These are phyloP conservation scores for Drosophila antonietae DNA, from an alignment of 2,888 invertebrate species.

Conservation along the genomic window DNA sequence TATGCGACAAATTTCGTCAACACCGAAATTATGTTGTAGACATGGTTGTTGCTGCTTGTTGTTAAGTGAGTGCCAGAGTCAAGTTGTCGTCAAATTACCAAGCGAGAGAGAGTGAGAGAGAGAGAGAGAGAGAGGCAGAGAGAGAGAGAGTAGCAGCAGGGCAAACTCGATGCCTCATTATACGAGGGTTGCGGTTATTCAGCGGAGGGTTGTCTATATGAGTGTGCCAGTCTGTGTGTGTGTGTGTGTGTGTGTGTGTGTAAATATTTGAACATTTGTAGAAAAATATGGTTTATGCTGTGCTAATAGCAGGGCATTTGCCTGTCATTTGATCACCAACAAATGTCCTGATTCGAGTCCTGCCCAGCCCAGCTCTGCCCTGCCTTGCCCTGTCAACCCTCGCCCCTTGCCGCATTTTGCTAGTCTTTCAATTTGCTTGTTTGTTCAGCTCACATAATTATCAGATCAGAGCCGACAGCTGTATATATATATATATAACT, in stretches of 20 bases:
- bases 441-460: constrained; percentile 28
- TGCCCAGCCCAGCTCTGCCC: background rate
- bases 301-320: constrained; percentile 68
- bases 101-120: background rate
- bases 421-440: constrained; percentile 42
- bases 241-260: constrained; percentile 27
- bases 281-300: constrained; percentile 83
- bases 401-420: background rate
- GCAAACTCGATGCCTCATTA: constrained; percentile 11
- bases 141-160: background rate
- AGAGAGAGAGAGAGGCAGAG: background rate
- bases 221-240: background rate
- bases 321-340: constrained; percentile 70
- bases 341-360: constrained; percentile 49
- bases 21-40: constrained; percentile 57
- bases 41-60: constrained; percentile 19
- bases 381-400: background rate
- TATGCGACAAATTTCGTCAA: constrained; percentile 62
- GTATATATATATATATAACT: constrained; percentile 1
- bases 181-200: constrained; percentile 52
- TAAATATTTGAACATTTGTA: constrained; percentile 84
- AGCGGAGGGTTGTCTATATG: constrained; percentile 38
- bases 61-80: constrained; percentile 73
- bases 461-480: constrained; percentile 28
- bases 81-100: constrained; percentile 77